Base-by-base conservation (phyloP, 2,113 vertebrate genomes). In the Oreotragus oreotragus region DNA sequence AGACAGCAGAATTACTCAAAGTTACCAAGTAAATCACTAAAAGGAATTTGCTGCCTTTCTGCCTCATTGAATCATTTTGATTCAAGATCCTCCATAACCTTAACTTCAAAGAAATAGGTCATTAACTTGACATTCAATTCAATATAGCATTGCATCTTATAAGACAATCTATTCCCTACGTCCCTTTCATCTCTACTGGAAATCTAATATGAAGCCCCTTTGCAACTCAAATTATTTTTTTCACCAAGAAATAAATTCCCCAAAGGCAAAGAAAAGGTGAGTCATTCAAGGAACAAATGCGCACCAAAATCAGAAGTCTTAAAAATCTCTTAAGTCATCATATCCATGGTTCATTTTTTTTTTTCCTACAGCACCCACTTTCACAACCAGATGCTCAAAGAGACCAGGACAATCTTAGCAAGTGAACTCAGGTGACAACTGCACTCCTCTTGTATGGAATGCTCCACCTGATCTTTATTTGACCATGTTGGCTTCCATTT, bases 91-190 rank as follows among this genome's bases (percentile, higher is more conserved):
- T 90, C 64, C 84, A 96, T 97, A 97, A 96, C 73, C 6, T 94
- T 93, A 97, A 97, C 89, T 90, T 97, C 94, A 98, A 97, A 97
- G 91, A 97, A 96, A 96, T 91, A 96, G 81, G 95, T 97, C 70
- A 96, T 93, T 95, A 98, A 93, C 58, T 92, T 97, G 94, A 97
- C 88, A 97, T 95, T 96, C 73, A 92, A 62, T 88, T 97, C 96
- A 97, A 97, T 79, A 97, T 58, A 96, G 80, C 84, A 96, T 94
- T 97, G 92, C 47, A 93, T 84, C 64, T 97, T 91, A 90, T 94
- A 97, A 97, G 92, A 95, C 88, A 96, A 97, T 96, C 73, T 57
- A 91, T 96, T 95, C 55, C 73, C 66, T 73, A 81, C 90, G 57
- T 96, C 73, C 55, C n/a, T 96, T 97, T 97, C 92, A 97, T 97